These are phyloP conservation scores for Ochotona princeps DNA, from an alignment of 2,113 vertebrate species.

Conservation along the genomic window DNA sequence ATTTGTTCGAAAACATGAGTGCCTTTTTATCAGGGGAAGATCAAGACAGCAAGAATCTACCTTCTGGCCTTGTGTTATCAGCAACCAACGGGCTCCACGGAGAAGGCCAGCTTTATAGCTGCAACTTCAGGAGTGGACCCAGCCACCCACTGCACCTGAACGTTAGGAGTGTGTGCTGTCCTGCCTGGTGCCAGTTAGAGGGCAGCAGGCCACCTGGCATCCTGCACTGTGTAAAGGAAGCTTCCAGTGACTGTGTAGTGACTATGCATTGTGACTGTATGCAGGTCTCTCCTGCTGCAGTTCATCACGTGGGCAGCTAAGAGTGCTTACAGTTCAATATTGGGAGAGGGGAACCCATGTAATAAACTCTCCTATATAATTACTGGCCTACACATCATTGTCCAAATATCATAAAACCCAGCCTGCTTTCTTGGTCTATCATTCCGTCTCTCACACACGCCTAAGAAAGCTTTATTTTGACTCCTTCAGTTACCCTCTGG, in stretches of 20 bases:
- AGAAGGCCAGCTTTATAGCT: not conserved
- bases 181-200: constrained; percentile 34
- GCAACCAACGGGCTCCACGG: not conserved
- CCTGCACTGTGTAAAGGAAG: not conserved
- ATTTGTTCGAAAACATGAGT: not conserved
- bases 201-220: constrained; percentile 60
- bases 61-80: not conserved
- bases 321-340: constrained; percentile 30
- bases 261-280: not conserved
- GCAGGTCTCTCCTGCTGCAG: not conserved
- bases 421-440: constrained; percentile 15
- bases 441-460: not conserved
- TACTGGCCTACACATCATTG: constrained; percentile 15
- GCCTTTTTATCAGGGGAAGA: not conserved
- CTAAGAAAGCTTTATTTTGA: constrained; percentile 55
- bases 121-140: too few relatives aligned
- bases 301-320: not conserved
- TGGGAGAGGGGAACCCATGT: constrained; percentile 23
- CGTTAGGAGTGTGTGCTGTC: not conserved
- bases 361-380: constrained; percentile 23
- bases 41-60: not conserved
- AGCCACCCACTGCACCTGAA: not conserved
- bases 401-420: constrained; percentile 28
- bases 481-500: constrained; percentile 44
- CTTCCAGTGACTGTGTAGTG: constrained; percentile 21